phyloP scores from a whole-genome alignment of 2,113 vertebrate species.

The Prolemur simus region DNA sequence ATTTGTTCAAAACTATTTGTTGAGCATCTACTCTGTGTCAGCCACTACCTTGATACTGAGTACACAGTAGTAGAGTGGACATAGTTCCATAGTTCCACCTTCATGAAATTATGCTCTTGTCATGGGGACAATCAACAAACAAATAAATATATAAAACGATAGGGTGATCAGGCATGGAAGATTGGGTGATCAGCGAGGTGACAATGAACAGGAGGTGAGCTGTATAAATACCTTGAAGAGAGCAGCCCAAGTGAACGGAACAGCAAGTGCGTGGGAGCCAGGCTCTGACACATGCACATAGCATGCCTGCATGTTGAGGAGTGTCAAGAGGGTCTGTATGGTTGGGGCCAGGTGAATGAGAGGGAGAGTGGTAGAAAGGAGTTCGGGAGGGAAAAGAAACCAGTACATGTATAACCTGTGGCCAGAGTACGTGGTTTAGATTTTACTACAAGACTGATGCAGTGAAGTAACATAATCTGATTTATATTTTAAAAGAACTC shows the following conservation, averaged over 20 bases:
- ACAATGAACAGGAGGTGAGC: no score
- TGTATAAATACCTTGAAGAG: fast-evolving
- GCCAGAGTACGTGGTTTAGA: background rate
- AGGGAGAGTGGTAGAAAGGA: background rate
- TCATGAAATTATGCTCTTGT: background rate
- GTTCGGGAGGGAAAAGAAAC: background rate
- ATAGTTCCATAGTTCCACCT: background rate
- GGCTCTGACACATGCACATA: background rate
- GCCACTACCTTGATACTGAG: background rate
- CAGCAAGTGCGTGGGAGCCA: no score
- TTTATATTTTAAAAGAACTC: background rate
- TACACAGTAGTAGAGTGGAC: background rate
- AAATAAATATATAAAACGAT: background rate
- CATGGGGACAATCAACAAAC: background rate
- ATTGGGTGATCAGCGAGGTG: background rate
- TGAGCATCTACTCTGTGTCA: background rate
- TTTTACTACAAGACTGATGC: background rate
- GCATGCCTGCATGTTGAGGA: background rate
- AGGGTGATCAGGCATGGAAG: no score
- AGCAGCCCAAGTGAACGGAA: background rate
- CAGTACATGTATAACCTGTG: background rate
- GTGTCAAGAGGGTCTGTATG: background rate
- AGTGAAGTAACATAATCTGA: background rate
- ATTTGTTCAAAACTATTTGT: background rate
- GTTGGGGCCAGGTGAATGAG: background rate